Conservation (phyloP, 1,140 invertebrate species). For the Panulirus ornatus region DNA sequence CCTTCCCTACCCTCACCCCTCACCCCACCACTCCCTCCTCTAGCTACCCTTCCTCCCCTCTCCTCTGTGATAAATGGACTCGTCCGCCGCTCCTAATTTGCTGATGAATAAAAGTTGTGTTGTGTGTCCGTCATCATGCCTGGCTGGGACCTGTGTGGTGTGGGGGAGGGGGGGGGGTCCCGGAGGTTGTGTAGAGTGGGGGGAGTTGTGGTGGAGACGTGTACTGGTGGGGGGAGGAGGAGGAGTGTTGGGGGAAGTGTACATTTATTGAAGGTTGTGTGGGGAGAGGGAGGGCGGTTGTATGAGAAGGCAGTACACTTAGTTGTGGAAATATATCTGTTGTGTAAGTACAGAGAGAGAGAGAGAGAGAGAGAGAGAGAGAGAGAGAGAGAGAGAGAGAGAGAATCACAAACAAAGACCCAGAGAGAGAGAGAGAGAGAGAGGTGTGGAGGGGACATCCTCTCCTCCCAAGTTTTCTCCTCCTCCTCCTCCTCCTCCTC, state of each 20-base stretch:
- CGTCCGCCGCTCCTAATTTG: constrained; percentile 41
- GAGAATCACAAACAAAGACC: no score
- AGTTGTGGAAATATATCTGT: no score
- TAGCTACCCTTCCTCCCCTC: background rate
- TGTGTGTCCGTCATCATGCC: background rate
- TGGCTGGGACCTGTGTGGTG: background rate
- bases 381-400: background rate
- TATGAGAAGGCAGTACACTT: no score
- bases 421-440: no score
- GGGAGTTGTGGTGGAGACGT: no score
- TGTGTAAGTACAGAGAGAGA: background rate
- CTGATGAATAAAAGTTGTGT: constrained; percentile 57
- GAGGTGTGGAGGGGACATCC: no score
- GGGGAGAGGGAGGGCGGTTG: no score
- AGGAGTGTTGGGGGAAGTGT: no score
- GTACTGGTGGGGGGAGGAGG: no score
- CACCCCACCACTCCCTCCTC: background rate
- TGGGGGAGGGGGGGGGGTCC: constrained; percentile 5
- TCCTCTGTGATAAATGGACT: constrained; percentile 38
- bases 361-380: background rate
- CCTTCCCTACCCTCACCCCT: background rate
- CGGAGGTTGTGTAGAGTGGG: no score
- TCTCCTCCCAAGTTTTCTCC: background rate
- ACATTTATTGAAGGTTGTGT: no score
- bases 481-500: background rate